Base-by-base conservation (phyloP, 37 sponge, comb jelly and placozoan species). In the Corticium candelabrum region DNA sequence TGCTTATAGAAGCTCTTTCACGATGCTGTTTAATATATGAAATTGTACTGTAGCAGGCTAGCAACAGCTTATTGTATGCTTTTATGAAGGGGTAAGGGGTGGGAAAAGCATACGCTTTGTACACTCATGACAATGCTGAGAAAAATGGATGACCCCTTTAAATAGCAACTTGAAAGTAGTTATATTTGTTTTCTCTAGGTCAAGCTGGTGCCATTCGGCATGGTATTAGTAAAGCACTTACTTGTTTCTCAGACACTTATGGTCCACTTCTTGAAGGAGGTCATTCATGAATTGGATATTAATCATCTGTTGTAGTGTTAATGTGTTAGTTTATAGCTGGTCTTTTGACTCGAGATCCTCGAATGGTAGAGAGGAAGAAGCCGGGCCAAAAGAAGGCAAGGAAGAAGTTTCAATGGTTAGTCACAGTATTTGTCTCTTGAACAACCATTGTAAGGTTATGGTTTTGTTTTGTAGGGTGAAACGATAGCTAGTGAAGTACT, bases 341-440 rank as follows among this genome's bases (percentile, higher is more conserved):
- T 7, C 83, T 93, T 15, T 76, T 93, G 41, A 41, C 78, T 2
- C 67, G 86, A 1, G 94, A 93, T 35, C 79, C 79, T 1, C 40
- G 94, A 3, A 82, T 37, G 40, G 92, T 87, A 3, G 94, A 93
- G 56, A 75, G 94, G 38, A 93, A 93, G 79, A 93, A 93, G 39
- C 90, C 94, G 3, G 94, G 94, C 32, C 88, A 85, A 78, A 93
- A 87, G 79, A 93, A 90, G 69, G 94, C 94, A 11, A 84, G 94
- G 35, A 93, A 85, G 84, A 90, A 90, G 77, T 93, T 90, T 78
- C 69, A 90, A 35, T 93, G 94, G 94, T 88, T 69, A 41, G 84
- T 75, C 2, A 75, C 3, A 4, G 76, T 32, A 75, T 27, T 50
- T 50, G 15, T 50, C n/a, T n/a, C n/a, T n/a, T n/a, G n/a, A n/a